phyloP scores from a whole-genome alignment of 2,888 invertebrate species.

The Siphonodentalium dalli region DNA sequence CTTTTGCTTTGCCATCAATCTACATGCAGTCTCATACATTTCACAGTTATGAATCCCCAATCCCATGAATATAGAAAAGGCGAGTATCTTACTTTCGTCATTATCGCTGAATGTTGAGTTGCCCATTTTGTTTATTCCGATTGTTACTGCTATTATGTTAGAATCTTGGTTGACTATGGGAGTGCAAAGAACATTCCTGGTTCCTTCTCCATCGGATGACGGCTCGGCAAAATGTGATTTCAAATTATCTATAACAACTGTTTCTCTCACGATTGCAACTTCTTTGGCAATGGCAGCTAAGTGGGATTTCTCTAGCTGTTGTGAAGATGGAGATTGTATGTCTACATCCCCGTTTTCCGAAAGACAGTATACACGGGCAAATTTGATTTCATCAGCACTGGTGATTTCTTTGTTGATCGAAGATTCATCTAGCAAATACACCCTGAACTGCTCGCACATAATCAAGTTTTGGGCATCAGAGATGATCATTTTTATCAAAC shows the following conservation, averaged over 20 bases:
- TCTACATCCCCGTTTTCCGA: slow-evolving; percentile 51
- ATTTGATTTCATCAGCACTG: slow-evolving; percentile 55
- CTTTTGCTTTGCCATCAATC: slow-evolving; percentile 95
- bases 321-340: slow-evolving; percentile 42
- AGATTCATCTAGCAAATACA: slow-evolving; percentile 71
- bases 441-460: slow-evolving; percentile 90
- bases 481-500: slow-evolving; percentile 95
- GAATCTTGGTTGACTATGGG: too few relatives aligned
- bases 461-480: slow-evolving; percentile 89
- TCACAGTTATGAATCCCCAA: slow-evolving; percentile 96
- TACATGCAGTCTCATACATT: slow-evolving; percentile 96
- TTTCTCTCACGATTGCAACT: slow-evolving; percentile 87
- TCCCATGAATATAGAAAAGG: slow-evolving; percentile 97
- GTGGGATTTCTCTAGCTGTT: slow-evolving; percentile 41
- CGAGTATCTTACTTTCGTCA: too few relatives aligned
- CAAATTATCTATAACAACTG: slow-evolving; percentile 89
- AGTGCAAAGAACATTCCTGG: too few relatives aligned
- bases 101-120: too few relatives aligned
- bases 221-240: too few relatives aligned
- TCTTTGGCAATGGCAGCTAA: slow-evolving; percentile 68
- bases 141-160: too few relatives aligned
- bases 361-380: slow-evolving; percentile 55
- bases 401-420: too few relatives aligned
- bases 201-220: too few relatives aligned
- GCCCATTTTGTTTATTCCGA: too few relatives aligned